Evolutionary conservation across 2,797 vertebrate species (phyloP).

Genomic region (Dendrocincla fuliginosa): DNA sequence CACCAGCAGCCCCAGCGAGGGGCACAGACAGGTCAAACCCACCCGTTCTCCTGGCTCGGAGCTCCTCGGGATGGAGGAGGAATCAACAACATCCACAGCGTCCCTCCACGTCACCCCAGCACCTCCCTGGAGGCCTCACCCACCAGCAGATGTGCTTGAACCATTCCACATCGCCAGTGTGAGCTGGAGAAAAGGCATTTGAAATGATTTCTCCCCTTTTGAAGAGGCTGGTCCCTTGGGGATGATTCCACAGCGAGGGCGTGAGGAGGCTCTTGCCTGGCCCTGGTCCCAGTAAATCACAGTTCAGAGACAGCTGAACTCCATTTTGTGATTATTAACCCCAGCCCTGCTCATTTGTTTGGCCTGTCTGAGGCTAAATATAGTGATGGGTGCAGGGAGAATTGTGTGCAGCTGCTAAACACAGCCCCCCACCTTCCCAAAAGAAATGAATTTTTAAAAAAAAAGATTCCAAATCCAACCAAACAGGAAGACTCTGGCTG

Average conservation of each 20-base stretch:
- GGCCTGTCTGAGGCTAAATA: conserved; percentile 44
- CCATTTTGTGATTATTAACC: conserved; percentile 53
- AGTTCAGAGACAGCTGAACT: conserved; percentile 50
- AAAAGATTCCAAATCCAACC: conserved; percentile 5
- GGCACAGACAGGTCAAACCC: rapidly evolving
- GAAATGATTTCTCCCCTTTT: background rate
- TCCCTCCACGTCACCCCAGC: background rate
- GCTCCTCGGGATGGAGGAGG: background rate
- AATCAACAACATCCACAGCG: rapidly evolving
- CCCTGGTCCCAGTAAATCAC: conserved; percentile 44
- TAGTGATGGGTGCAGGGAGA: conserved; percentile 32
- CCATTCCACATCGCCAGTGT: background rate
- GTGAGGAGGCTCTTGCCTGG: conserved; percentile 35
- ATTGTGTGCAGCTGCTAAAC: conserved; percentile 8
- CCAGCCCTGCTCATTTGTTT: conserved; percentile 28
- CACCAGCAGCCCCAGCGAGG: background rate
- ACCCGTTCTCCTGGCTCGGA: rapidly evolving
- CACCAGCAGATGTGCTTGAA: background rate
- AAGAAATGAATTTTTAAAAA: background rate
- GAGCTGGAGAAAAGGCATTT: background rate
- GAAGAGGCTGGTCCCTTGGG: background rate
- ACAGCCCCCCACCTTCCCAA: background rate
- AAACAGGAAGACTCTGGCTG: conserved; percentile 59
- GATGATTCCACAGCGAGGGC: background rate
- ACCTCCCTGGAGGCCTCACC: background rate